Evolutionary conservation across 2,113 vertebrate species (phyloP), one percentile per base, ranked within the genome.

Genomic region (Triplophysa siluroides): DNA sequence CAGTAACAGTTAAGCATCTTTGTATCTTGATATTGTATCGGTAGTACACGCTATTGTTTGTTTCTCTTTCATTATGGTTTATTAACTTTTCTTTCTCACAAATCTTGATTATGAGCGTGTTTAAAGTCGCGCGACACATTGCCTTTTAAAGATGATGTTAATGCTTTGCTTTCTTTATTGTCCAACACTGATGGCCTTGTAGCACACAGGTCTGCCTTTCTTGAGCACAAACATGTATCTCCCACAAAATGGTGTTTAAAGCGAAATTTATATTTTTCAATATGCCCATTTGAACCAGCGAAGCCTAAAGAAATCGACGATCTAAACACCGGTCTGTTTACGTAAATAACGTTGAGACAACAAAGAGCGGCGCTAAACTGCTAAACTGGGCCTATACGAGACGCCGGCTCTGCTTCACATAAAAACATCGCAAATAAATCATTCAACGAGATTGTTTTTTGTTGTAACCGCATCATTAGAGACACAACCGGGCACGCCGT

Each of bases 321-420:
- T 54, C 11, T 52, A 50, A 14, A 50, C 47, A 1, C 12, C 47
- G 12, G 1, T 50, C 4, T 43, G 11, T 16, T 14, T 14, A 50
- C 10, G 18, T n/a, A 3, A n/a, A 43, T 43, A 56, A n/a, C 7
- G 8, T 0, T 21, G 8, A 45, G 16, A 12, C 19, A 58, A 62
- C 41, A 75, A 75, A 63, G 56, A 29, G 41, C 1, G 21, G 58
- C 41, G 43, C 43, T 23, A 63, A 63, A 33, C 33, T 33, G 33
- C 33, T 33, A 29, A 38, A 75, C 21, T 8, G 41, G 73, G 73
- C 73, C 73, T 75, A 26, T 19, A 6, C 8, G 58, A 75, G 38
- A 75, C 38, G 60, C 73, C 38, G 43, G 54, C 56, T 58, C 19
- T 33, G 54, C n/a, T 38, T 9, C 11, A 72, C 10, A 26, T 26